Conservation (phyloP, 2,888 invertebrate species). For the Brassicogethes aeneus region DNA sequence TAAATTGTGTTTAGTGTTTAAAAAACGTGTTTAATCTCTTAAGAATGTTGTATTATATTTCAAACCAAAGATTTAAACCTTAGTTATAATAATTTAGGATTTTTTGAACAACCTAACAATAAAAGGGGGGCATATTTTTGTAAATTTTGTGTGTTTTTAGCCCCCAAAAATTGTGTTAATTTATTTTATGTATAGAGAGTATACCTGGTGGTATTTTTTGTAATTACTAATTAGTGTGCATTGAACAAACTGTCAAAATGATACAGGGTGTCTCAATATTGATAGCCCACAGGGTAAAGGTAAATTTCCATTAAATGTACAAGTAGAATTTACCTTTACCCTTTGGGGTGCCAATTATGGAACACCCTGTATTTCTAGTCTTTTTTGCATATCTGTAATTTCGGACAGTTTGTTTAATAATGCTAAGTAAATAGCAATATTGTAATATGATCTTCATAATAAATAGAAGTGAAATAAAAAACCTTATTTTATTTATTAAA, state of each 20-base stretch:
- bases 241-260: conserved; percentile 23
- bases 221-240: conserved; percentile 16
- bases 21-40: not conserved
- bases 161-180: not conserved
- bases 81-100: not conserved
- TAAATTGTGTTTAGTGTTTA: not conserved
- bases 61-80: not conserved
- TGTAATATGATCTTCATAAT: conserved; percentile 24
- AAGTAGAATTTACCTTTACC: not conserved
- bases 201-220: conserved; percentile 17
- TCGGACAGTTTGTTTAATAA: conserved; percentile 32
- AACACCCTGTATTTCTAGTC: conserved; percentile 2
- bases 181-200: not conserved
- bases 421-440: conserved; percentile 20
- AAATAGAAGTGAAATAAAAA: conserved; percentile 22
- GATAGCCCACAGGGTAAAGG: too few species aligned
- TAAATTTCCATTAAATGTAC: too few species aligned
- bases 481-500: not conserved
- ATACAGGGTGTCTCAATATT: too few species aligned
- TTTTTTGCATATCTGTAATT: conserved; percentile 20
- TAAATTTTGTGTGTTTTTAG: not conserved
- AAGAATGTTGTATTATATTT: not conserved
- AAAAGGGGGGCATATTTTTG: not conserved
- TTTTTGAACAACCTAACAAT: not conserved
- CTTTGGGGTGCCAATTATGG: not conserved